Conservation (phyloP, 2,888 invertebrate genomes). For the Mechanitis messenoides region DNA sequence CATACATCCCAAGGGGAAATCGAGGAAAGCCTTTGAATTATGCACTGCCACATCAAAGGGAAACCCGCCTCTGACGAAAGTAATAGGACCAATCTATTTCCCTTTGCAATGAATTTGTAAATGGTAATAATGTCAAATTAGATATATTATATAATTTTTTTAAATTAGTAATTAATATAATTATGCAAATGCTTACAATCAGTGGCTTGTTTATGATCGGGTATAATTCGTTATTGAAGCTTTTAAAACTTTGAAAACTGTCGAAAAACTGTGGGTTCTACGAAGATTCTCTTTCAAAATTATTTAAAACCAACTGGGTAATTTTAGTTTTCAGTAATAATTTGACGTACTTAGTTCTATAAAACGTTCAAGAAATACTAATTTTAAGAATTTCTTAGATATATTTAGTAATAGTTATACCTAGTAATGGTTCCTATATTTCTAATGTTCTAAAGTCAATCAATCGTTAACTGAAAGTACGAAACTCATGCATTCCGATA, state of each 20-base stretch:
- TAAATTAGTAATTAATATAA: background rate
- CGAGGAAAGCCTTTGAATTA: slow-evolving; percentile 40
- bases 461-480: slow-evolving; percentile 16
- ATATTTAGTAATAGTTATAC: background rate
- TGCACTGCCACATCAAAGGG: slow-evolving; percentile 40
- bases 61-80: slow-evolving; percentile 35
- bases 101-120: slow-evolving; percentile 36
- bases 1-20: slow-evolving; percentile 33
- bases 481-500: slow-evolving; percentile 21
- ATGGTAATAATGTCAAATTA: slow-evolving; percentile 33
- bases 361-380: too few relatives aligned
- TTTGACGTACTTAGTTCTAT: too few relatives aligned
- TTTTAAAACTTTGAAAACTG: too few relatives aligned
- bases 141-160: slow-evolving; percentile 14
- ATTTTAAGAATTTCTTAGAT: background rate
- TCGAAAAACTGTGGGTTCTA: too few relatives aligned
- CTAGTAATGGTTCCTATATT: background rate
- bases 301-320: too few relatives aligned
- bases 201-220: too few relatives aligned
- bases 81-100: slow-evolving; percentile 43
- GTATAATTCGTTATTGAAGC: too few relatives aligned
- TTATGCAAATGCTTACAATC: too few relatives aligned
- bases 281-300: too few relatives aligned
- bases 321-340: too few relatives aligned
- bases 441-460: slow-evolving; percentile 18